Percentiles rank a stretch among this genome's conserved stretches.
phyloP scores from a whole-genome alignment of 2,797 vertebrate species.

The Kryptolebias ocellatus region DNA sequence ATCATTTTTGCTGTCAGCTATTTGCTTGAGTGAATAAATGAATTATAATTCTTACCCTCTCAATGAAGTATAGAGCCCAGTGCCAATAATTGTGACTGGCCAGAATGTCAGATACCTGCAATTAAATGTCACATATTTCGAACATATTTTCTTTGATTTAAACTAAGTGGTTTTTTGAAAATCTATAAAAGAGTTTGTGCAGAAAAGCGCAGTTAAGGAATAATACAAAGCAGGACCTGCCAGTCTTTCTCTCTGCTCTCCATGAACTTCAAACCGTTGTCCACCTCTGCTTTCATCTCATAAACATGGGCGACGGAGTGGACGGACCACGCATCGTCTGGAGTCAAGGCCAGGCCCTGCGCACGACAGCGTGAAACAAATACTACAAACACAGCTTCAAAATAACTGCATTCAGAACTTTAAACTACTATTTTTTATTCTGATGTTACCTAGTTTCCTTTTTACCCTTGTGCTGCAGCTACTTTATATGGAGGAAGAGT shows the following conservation, averaged over 20 bases:
- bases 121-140: conserved; percentile 39
- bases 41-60: conserved; percentile 86
- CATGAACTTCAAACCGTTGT: conserved; percentile 90
- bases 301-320: conserved; percentile 91
- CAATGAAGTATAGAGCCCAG: conserved; percentile 92
- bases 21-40: conserved; percentile 53
- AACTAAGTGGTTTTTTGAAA: neutral
- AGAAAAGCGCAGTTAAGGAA: neutral
- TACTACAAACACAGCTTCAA: neutral
- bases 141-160: conserved; percentile 4
- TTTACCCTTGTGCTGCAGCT: conserved; percentile 8
- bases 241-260: conserved; percentile 86
- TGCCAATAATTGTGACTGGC: conserved; percentile 97
- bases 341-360: conserved; percentile 86
- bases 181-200: neutral
- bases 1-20: conserved; percentile 35
- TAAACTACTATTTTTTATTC: conserved; percentile 13
- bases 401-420: conserved; percentile 14
- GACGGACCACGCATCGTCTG: conserved; percentile 88
- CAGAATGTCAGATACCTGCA: conserved; percentile 87
- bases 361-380: neutral
- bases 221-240: conserved; percentile 80
- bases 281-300: conserved; percentile 91
- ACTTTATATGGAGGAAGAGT: conserved; percentile 17
- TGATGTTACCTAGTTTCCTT: conserved; percentile 5